phyloP scores from a whole-genome alignment of 2,113 vertebrate genomes.

The Sylvia atricapilla region DNA sequence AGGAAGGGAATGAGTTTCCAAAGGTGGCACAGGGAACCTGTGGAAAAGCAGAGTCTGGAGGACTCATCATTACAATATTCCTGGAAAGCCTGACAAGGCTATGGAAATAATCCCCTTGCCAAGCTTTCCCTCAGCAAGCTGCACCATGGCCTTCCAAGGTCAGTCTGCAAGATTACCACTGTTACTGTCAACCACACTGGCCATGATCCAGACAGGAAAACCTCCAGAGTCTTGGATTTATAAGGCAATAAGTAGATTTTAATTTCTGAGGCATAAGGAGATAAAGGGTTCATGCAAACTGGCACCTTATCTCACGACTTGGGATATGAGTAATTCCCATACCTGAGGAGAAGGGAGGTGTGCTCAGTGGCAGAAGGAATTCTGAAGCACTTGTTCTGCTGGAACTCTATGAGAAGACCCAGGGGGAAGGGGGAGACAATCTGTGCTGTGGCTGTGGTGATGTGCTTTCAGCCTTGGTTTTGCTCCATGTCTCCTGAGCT shows the following conservation, averaged over 20 bases:
- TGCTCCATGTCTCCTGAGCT: background rate
- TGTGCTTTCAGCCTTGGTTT: background rate
- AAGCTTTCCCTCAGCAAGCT: background rate
- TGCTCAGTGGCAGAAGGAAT: background rate
- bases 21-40: background rate
- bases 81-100: background rate
- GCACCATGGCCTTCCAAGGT: background rate
- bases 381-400: background rate
- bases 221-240: background rate
- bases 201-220: background rate
- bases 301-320: fast-evolving
- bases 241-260: background rate
- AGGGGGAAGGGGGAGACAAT: background rate
- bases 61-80: background rate
- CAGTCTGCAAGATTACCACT: background rate
- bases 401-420: background rate
- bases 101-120: background rate
- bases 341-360: background rate
- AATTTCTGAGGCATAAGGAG: background rate
- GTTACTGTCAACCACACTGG: background rate
- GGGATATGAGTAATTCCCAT: background rate
- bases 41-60: background rate
- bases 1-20: background rate
- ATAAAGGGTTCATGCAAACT: background rate
- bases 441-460: background rate